Conservation (phyloP, 1,140 invertebrate species). For the Lepidurus couesii region DNA sequence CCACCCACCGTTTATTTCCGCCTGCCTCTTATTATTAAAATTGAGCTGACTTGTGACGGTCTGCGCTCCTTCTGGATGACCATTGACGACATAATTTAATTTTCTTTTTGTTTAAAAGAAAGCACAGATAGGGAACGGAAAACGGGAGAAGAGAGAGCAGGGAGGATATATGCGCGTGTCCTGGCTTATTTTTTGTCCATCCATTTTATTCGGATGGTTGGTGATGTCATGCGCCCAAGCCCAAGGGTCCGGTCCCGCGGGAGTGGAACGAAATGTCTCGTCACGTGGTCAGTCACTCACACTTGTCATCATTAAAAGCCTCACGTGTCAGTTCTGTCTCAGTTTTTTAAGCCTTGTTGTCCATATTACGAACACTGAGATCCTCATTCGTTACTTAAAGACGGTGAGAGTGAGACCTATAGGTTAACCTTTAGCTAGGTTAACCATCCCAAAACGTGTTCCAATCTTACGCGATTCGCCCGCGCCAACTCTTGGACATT, state of each 20-base stretch:
- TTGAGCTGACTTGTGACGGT: not conserved
- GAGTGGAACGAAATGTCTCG: not conserved
- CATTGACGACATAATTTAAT: not conserved
- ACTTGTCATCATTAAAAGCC: not conserved
- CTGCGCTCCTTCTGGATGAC: not conserved
- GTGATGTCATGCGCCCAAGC: constrained; percentile 17
- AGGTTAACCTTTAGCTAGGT: not conserved
- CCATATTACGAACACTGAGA: not conserved
- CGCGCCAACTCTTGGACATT: no score
- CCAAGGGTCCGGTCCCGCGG: not conserved
- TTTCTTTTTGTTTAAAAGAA: not conserved
- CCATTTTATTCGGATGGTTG: constrained; percentile 12
- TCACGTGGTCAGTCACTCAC: constrained; percentile 7
- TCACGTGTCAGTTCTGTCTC: not conserved
- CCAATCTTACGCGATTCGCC: not conserved
- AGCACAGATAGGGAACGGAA: not conserved
- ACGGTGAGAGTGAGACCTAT: not conserved
- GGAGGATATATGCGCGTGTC: constrained; percentile 17
- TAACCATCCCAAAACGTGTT: not conserved
- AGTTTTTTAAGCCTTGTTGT: not conserved
- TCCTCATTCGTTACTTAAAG: not conserved
- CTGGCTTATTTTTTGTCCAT: not conserved
- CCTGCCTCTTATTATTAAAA: not conserved
- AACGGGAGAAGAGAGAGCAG: not conserved
- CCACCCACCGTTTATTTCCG: not conserved